Conservation (phyloP, 2,797 vertebrate genomes). For the Furcifer pardalis region DNA sequence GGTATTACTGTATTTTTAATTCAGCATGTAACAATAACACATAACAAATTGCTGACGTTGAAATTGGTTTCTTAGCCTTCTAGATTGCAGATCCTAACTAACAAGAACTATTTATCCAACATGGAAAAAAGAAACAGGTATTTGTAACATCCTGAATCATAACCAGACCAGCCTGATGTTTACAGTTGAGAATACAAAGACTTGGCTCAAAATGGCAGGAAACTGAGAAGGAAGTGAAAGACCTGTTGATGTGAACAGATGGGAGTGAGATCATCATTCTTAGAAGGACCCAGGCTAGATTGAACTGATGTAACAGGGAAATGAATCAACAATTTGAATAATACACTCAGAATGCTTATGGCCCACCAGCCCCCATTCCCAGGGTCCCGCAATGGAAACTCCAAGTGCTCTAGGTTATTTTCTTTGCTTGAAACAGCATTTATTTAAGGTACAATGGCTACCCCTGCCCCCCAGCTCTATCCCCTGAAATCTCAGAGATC, state of each 20-base stretch:
- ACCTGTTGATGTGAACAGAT: slow-evolving; percentile 35
- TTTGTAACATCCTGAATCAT: slow-evolving; percentile 35
- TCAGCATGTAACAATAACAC: background rate
- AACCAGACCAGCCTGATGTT: slow-evolving; percentile 45
- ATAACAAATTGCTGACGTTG: background rate
- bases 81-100: slow-evolving; percentile 10
- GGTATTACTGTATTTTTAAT: background rate
- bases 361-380: no score
- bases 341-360: background rate
- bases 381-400: no score
- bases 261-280: slow-evolving; percentile 45
- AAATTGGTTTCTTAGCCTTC: background rate
- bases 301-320: slow-evolving; percentile 26
- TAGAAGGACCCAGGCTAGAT: slow-evolving; percentile 28
- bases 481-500: no score
- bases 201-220: slow-evolving; percentile 39
- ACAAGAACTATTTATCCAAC: background rate
- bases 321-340: slow-evolving; percentile 31
- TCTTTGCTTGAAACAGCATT: no score
- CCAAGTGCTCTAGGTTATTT: no score
- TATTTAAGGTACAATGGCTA: no score
- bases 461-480: no score
- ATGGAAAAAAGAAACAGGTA: slow-evolving; percentile 13
- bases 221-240: slow-evolving; percentile 32
- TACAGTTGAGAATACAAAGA: slow-evolving; percentile 36